Base-by-base conservation (phyloP, 2,888 invertebrate species). In the Amitus sp. region DNA sequence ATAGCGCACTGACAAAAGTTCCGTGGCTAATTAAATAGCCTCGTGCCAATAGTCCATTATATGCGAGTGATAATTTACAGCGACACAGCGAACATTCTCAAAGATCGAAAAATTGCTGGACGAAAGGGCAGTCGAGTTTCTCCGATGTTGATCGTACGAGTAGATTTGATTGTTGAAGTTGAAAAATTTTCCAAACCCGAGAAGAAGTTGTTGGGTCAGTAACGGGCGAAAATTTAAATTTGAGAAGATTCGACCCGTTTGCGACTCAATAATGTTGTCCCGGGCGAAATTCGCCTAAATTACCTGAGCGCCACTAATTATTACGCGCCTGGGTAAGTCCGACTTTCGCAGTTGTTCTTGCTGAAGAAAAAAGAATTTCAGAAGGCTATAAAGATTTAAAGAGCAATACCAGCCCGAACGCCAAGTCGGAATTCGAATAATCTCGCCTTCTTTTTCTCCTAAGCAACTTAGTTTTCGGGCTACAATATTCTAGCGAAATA, bases 361-460 rank as follows among this genome's bases (percentile, higher is more conserved):
- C 27, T 43, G 13, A 43, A 7, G 7, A 3, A 39, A n/a, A 7
- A 23, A 23, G 6, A 6, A 23, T 27, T 43, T 12, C 27, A 23
- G 23, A 13, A 23, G n/a, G 13, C 2, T 42, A 19, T 19, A 12
- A n/a, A 20, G 19, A 18, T 19, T 18, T 27, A 43, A 50, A 51
- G 30, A 58, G 57, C 57, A 52, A 48, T 43, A 48, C 50, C 18
- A 40, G 39, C 40, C 47, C 37, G 48, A 23, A 23, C 3, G 23
- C 23, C 23, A 7, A 23, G 23, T 23, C 23, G 4, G 17, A 39
- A 9, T 13, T 7, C 27, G 40, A 37, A 13, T 10, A 53, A 42
- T 61, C 56, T 62, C 47, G 52, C 55, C 48, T 55, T 45, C 20
- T 59, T 58, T 54, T 60, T 54, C 49, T 46, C 45, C 54, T 34